Percentiles rank a stretch among this genome's conserved stretches.
Conservation (phyloP, 64 coral and sea anemone genomes). For the Porites lutea region DNA sequence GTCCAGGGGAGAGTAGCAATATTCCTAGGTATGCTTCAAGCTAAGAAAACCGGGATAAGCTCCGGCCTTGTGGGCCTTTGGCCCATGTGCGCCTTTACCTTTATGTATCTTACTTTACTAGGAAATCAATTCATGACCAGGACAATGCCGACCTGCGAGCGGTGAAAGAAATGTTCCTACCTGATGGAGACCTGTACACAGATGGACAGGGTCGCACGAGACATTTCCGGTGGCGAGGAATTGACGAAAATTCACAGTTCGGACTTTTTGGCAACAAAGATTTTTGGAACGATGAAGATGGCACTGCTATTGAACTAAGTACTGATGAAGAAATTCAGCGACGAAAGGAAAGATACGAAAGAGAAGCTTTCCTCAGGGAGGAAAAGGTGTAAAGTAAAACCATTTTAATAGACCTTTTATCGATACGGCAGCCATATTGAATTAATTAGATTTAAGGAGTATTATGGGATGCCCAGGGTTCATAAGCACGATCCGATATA, state of each 20-base stretch:
- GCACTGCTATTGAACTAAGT: slow-evolving; percentile 54
- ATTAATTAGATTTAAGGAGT: no score
- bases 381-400: slow-evolving; percentile 69
- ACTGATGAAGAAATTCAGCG: slow-evolving; percentile 90
- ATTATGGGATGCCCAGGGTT: no score
- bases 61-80: no score
- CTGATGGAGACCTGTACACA: slow-evolving; percentile 88
- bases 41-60: no score
- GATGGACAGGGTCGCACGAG: slow-evolving; percentile 87
- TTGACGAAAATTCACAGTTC: slow-evolving; percentile 89
- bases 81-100: no score
- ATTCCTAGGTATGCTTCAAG: no score
- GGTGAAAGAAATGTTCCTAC: slow-evolving; percentile 96
- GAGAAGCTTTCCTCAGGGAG: slow-evolving; percentile 89
- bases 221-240: slow-evolving; percentile 93
- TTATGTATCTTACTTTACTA: not conserved
- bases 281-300: slow-evolving; percentile 84
- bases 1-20: no score
- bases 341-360: slow-evolving; percentile 93
- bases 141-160: slow-evolving; percentile 90
- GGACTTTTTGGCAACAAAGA: slow-evolving; percentile 91
- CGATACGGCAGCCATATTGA: no score
- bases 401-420: not conserved
- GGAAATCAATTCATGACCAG: slow-evolving; percentile 90
- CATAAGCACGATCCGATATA: not conserved